phyloP scores from a whole-genome alignment of 2,113 vertebrate species.

The Psophia crepitans region DNA sequence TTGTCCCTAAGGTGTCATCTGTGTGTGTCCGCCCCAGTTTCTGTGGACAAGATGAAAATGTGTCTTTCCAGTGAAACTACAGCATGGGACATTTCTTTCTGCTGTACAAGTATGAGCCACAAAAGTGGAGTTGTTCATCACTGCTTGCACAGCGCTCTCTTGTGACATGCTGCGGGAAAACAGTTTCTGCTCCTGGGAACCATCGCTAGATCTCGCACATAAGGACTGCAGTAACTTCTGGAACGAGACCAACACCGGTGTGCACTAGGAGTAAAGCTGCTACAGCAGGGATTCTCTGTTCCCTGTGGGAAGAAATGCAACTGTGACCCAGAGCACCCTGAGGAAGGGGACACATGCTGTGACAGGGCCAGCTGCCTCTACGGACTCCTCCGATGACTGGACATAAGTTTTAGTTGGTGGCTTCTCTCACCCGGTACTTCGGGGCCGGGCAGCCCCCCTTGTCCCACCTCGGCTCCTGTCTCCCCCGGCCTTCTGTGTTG shows the following conservation, averaged over 20 bases:
- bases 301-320: neutral
- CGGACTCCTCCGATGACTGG: too few species aligned
- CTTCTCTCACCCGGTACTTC: accelerated
- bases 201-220: neutral
- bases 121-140: neutral
- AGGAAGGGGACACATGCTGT: neutral
- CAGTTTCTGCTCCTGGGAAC: neutral
- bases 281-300: neutral
- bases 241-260: too few species aligned
- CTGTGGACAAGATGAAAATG: neutral
- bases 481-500: too few species aligned
- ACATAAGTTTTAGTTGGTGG: neutral
- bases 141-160: neutral
- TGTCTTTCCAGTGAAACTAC: neutral
- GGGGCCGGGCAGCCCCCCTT: too few species aligned
- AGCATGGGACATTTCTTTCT: neutral
- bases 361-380: too few species aligned
- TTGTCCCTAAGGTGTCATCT: too few species aligned
- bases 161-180: accelerated
- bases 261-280: too few species aligned
- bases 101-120: neutral
- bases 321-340: neutral
- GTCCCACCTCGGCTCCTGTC: neutral
- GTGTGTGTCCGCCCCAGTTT: too few species aligned
- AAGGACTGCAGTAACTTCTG: neutral